Evolutionary conservation across 1,140 invertebrate genomes (phyloP), one percentile per base, ranked within the genome.

Genomic region (Cotesia glomerata): DNA sequence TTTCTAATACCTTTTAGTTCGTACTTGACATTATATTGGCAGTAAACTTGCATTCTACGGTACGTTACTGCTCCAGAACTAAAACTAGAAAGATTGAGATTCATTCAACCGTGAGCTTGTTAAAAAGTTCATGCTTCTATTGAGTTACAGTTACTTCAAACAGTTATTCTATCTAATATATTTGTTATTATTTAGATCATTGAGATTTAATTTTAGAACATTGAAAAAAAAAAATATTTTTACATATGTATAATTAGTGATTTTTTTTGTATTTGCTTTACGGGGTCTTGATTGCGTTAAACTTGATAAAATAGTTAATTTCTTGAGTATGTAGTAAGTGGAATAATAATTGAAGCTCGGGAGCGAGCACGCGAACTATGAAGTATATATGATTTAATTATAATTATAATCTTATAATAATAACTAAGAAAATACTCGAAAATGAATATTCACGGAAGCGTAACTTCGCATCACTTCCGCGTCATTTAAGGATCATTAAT

Each of bases 371-470:
- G 58, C 16, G 18, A 59, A 3, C 58, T 4, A 59, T 59, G 18
- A 7, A 59, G 26, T 32, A 56, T 18, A 56, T 45, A 59, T 59
- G 26, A 32, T 59, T 59, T 13, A 77, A 73, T 69, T 74, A 26
- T 59, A 59, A 54, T 68, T 58, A 14, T 52, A 26, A 45, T 45
- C 11, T 45, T 45, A 45, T 66, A 51, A 66, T 49, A 35, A 63
- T 36, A 61, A 52, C 26, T 65, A 7, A n/a, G 54, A 61, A 49
- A 56, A 35, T 49, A 32, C 5, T 4, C 26, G 7, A 54, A 34
- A 65, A 56, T 73, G 77, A 79, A 76, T 77, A 76, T 72, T 79
- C 76, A 74, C 70, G 77, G 73, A 69, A 69, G 64, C 45, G 61
- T 68, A 75, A 76, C 69, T 62, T 72, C 62, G 36, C 49, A 71